Evolutionary conservation across 2,797 vertebrate genomes (phyloP).

Genomic region (Etheostoma perlongum): DNA sequence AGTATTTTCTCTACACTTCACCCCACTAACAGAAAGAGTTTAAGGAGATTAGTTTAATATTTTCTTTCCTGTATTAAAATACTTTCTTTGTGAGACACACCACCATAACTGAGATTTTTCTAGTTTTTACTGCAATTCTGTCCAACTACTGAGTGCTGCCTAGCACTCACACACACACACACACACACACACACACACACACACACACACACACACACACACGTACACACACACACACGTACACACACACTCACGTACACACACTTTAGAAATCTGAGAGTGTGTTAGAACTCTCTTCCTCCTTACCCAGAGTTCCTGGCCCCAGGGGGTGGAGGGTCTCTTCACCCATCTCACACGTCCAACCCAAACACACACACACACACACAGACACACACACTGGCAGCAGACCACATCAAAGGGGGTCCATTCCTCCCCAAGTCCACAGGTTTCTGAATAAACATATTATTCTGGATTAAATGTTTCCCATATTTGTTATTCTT

Average conservation of each 20-base stretch:
- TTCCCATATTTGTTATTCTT: conserved; percentile 88
- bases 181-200: conserved; percentile 48
- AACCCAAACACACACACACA: conserved; percentile 78
- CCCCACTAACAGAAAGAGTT: conserved; percentile 31
- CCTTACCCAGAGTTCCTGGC: conserved; percentile 79
- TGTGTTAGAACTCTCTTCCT: conserved; percentile 77
- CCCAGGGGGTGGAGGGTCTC: conserved; percentile 76
- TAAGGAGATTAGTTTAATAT: conserved; percentile 26
- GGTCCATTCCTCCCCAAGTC: conserved; percentile 77
- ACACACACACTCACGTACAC: conserved; percentile 50
- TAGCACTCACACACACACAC: conserved; percentile 42
- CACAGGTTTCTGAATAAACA: conserved; percentile 83
- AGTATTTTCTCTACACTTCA: conserved; percentile 54
- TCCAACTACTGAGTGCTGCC: conserved; percentile 36
- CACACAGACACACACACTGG: conserved; percentile 71
- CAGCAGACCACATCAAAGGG: conserved; percentile 82
- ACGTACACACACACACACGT: conserved; percentile 38
- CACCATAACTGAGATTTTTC: conserved; percentile 42
- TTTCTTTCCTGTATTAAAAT: conserved; percentile 42
- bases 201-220: conserved; percentile 41
- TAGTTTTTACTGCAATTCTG: conserved; percentile 30
- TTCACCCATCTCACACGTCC: conserved; percentile 76
- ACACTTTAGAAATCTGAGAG: conserved; percentile 75
- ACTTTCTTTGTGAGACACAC: conserved; percentile 9
- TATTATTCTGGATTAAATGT: conserved; percentile 87